Conservation (phyloP, 2,797 vertebrate species). For the Spinus pinus region DNA sequence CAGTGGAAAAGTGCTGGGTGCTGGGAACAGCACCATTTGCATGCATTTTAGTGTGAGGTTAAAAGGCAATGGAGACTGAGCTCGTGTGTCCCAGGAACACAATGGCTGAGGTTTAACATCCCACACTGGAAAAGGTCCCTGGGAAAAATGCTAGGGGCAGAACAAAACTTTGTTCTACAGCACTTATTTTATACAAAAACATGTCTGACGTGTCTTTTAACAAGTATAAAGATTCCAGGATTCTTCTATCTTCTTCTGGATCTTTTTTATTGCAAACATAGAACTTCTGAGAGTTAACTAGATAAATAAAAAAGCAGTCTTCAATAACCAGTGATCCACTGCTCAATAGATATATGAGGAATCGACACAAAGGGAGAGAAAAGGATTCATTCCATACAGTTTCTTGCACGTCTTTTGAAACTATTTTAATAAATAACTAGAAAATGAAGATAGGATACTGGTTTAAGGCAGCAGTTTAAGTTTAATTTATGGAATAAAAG, state of each 20-base stretch:
- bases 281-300: background rate
- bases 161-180: background rate
- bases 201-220: background rate
- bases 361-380: background rate
- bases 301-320: background rate
- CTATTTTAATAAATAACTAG: background rate
- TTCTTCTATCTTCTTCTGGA: background rate
- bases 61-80: background rate
- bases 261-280: background rate
- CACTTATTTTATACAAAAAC: background rate
- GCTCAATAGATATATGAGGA: background rate
- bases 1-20: background rate
- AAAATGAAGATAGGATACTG: background rate
- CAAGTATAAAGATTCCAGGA: background rate
- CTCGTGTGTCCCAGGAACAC: background rate
- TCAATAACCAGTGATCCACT: background rate
- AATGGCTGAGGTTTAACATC: background rate
- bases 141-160: background rate
- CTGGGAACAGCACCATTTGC: background rate
- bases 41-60: background rate
- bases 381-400: background rate
- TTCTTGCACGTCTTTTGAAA: background rate
- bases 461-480: background rate
- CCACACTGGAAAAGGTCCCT: background rate
- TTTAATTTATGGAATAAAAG: background rate